Base-by-base conservation (phyloP, 2,888 invertebrate species). In the Mesoligia furuncula region DNA sequence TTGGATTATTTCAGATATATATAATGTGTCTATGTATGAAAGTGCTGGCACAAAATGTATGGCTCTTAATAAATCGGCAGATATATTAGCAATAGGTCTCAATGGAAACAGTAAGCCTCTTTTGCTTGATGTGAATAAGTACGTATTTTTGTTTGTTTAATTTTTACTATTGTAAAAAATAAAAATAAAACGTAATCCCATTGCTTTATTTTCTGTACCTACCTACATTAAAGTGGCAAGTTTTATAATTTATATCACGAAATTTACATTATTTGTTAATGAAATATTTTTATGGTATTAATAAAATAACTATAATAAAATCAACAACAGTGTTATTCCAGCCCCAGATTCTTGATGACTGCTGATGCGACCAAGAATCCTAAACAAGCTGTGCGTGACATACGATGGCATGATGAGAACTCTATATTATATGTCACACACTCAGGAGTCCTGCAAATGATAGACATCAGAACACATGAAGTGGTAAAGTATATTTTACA, bases 391-490 rank as follows among this genome's bases (percentile, higher is more conserved):
- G 87, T 95, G 2, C 88, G 95, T 31, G 96, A 96, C 57, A 91
- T 96, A 57, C 92, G 87, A 39, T 96, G 96, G 96, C 96, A 95
- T 57, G 86, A 94, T 84, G 91, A 92, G 2, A 93, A 94, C 80
- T 93, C 92, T 2, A 73, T 96, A 11, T 83, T 92, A 7, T 94
- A 90, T 83, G 95, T 95, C 7, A 94, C 95, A 24, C 95, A 96
- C 83, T 91, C 93, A 0, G 96, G 96, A n/a, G 75, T 86, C 39
- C 81, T 96, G 61, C 90, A 93, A 69, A 86, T 94, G 20, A 82
- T 94, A 65, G 96, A 96, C 77, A 83, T 89, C 4, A 92, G 96
- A 80, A 90, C 91, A 66, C 86, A 91, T 45, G 73, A 86, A 84
- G 87, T 94, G 91, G 96, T 96, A 89, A 84, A 87, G 62, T 73